A percentile compares a stretch with the other conserved stretches of the same genome.
Evolutionary conservation across 2,888 invertebrate genomes (phyloP).

Genomic region (Stenichneumon culpator): DNA sequence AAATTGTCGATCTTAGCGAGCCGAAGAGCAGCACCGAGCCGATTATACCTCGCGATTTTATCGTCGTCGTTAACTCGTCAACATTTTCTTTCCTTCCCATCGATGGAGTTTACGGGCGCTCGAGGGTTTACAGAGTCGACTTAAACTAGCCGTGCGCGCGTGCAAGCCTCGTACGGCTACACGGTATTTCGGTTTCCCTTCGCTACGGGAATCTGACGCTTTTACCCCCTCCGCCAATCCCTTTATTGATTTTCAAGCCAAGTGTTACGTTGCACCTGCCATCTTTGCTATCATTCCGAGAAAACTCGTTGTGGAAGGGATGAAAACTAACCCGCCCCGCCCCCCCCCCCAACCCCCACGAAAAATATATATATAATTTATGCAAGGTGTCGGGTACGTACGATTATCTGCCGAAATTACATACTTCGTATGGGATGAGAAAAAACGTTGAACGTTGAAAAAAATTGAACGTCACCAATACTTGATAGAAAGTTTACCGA

Average conservation of each 20-base stretch:
- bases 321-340: background rate
- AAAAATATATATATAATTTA: background rate
- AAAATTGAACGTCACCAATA: background rate
- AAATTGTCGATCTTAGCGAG: background rate
- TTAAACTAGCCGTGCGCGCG: background rate
- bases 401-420: background rate
- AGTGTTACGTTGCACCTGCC: slow-evolving; percentile 77
- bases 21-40: background rate
- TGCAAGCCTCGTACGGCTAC: slow-evolving; percentile 15
- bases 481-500: background rate
- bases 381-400: background rate
- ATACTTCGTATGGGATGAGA: background rate
- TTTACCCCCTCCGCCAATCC: slow-evolving; percentile 76
- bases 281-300: slow-evolving; percentile 72
- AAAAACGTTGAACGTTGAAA: too few species aligned
- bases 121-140: background rate
- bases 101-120: slow-evolving; percentile 12
- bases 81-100: slow-evolving; percentile 43
- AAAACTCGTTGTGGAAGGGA: background rate
- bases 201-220: slow-evolving; percentile 20
- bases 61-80: slow-evolving; percentile 43
- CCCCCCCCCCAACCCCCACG: background rate
- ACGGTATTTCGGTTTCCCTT: slow-evolving; percentile 22
- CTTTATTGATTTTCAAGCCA: slow-evolving; percentile 81
- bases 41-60: background rate